These are phyloP conservation scores for Rhinolophus ferrumequinum DNA, from an alignment of 2,113 vertebrate genomes.

Conservation along the genomic window DNA sequence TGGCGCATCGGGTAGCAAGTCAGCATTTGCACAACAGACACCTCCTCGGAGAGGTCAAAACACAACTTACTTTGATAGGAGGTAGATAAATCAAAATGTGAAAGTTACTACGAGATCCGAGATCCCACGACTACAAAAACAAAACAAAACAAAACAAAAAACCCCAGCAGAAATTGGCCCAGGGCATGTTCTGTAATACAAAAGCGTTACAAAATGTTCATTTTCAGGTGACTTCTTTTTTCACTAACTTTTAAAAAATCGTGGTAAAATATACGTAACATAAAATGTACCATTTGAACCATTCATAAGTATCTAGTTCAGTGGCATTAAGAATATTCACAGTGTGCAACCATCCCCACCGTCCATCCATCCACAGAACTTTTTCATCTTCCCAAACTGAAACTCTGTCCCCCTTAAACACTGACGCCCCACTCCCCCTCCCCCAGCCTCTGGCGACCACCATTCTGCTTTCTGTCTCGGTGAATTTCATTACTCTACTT, in stretches of 20 bases:
- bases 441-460: rapidly evolving
- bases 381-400: not conserved
- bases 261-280: not conserved
- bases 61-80: not conserved
- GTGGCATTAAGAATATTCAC: too few species aligned
- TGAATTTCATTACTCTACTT: rapidly evolving
- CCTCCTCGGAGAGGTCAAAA: not conserved
- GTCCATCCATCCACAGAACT: rapidly evolving
- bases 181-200: not conserved
- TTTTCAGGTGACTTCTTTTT: not conserved
- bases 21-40: not conserved
- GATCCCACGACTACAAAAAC: not conserved
- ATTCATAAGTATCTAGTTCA: rapidly evolving
- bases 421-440: rapidly evolving
- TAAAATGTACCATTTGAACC: not conserved
- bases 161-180: not conserved
- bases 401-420: not conserved
- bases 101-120: rapidly evolving
- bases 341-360: rapidly evolving
- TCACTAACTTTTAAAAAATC: not conserved
- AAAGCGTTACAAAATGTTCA: rapidly evolving
- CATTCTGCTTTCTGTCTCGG: rapidly evolving
- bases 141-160: not conserved
- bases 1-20: not conserved
- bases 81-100: rapidly evolving